Base-by-base conservation (phyloP, 2,888 invertebrate species). In the Ophraella communa region DNA sequence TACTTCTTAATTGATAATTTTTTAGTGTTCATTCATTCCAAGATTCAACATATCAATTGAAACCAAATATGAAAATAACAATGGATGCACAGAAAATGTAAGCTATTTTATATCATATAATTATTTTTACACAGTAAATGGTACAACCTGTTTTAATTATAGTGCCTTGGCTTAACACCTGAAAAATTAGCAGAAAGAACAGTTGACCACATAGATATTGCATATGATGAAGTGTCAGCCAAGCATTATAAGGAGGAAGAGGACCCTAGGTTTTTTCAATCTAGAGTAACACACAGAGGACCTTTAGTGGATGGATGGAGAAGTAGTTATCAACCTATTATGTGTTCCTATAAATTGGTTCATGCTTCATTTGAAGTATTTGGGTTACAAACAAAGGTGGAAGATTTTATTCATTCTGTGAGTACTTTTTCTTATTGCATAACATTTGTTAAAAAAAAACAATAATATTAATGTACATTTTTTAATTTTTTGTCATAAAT, bases 311-410 rank as follows among this genome's bases (percentile, higher is more conserved):
- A 93, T 79, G 93, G 92, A 2, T 96, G 96, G 96, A 84, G 89
- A 55, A 88, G 89, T 14, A 85, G 84, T 0, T 87, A 86, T 27
- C 84, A 86, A 66, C 95, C 96, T 0, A 89, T 96, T 53, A 96
- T 96, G 96, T 96, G 95, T 83, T 95, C 95, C 65, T 96, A 96
- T 78, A 96, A 96, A 82, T 83, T 92, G 57, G 95, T 95, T 0
- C 86, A 89, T 77, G 92, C 91, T 30, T 91, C 90, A 66, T 96
- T 96, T 81, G 95, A 96, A 83, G 92, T 96, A 3, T 96, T 95
- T 93, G 95, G 95, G 0, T 83, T 96, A 66, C 96, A 96, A 82
- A 93, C 94, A 1, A 89, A 88, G 80, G 93, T 94, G 0, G 96
- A 96, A 81, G 92, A 94, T 62, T 94, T 92, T 80, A 90, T 94